Conservation (phyloP, 2,888 invertebrate genomes). For the Nymphalis c-album region DNA sequence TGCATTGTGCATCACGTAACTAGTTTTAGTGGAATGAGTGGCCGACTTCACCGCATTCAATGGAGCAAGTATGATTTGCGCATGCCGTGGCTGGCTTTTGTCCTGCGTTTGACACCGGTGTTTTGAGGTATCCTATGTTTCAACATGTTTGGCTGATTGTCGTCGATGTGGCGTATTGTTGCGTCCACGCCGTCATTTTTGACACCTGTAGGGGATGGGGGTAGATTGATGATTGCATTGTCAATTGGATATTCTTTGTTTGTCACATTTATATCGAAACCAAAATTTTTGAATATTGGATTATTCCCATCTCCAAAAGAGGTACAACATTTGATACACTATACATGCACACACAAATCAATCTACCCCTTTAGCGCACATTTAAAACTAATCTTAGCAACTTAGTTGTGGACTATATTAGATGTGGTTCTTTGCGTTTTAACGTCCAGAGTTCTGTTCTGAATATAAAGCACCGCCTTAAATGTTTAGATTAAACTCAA, state of each 20-base stretch:
- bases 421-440: slow-evolving; percentile 39
- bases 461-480: slow-evolving; percentile 34
- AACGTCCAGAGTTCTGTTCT: slow-evolving; percentile 29
- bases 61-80: slow-evolving; percentile 79
- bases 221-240: slow-evolving; percentile 65
- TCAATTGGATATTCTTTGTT: slow-evolving; percentile 4
- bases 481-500: slow-evolving; percentile 31
- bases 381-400: slow-evolving; percentile 43
- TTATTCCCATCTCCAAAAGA: slow-evolving; percentile 13
- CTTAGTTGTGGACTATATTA: slow-evolving; percentile 56
- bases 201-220: slow-evolving; percentile 61
- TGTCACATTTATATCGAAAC: slow-evolving; percentile 10
- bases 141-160: slow-evolving; percentile 70
- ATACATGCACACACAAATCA: slow-evolving; percentile 53
- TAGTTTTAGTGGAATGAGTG: slow-evolving; percentile 81
- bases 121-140: slow-evolving; percentile 75
- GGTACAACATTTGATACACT: slow-evolving; percentile 17
- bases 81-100: slow-evolving; percentile 78
- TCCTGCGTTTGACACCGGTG: slow-evolving; percentile 75
- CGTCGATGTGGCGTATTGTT: slow-evolving; percentile 68
- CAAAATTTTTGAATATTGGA: slow-evolving; percentile 1
- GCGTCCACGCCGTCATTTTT: slow-evolving; percentile 71
- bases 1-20: slow-evolving; percentile 72
- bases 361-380: slow-evolving; percentile 61
- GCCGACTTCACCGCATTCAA: slow-evolving; percentile 80